phyloP scores from a whole-genome alignment of 1,140 invertebrate genomes.

The Ips nitidus region DNA sequence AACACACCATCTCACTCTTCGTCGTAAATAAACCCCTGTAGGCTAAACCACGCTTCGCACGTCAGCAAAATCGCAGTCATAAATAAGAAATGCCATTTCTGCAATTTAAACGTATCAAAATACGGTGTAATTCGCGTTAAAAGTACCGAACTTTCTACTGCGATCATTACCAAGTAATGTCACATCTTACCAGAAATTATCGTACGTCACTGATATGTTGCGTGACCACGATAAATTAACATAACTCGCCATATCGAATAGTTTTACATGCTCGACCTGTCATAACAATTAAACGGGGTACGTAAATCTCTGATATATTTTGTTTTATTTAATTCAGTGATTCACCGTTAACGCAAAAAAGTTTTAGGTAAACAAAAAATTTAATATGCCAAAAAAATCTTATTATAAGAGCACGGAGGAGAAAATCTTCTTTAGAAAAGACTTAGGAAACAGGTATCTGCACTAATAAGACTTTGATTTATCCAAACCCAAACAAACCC shows the following conservation, averaged over 20 bases:
- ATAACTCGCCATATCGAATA: not conserved
- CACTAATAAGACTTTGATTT: too few species aligned
- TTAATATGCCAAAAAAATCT: too few species aligned
- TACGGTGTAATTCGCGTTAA: not conserved
- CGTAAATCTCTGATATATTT: not conserved
- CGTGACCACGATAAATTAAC: not conserved
- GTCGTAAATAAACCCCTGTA: too few species aligned
- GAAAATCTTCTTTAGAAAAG: too few species aligned
- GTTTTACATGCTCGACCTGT: not conserved
- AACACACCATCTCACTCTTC: too few species aligned
- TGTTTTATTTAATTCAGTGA: not conserved
- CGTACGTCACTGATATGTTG: slow-evolving; percentile 1
- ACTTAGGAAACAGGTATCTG: too few species aligned
- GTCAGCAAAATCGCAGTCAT: too few species aligned
- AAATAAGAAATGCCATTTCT: too few species aligned
- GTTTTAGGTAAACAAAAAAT: not conserved
- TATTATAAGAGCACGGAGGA: too few species aligned
- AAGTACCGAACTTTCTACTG: not conserved
- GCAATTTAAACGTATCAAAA: too few species aligned
- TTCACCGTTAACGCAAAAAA: not conserved
- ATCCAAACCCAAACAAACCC: too few species aligned
- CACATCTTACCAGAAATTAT: not conserved
- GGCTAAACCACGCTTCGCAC: too few species aligned
- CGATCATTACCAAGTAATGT: not conserved
- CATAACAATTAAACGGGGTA: not conserved